Evolutionary conservation across 2,888 invertebrate species (phyloP).

Genomic region (Itoplectis maculator): DNA sequence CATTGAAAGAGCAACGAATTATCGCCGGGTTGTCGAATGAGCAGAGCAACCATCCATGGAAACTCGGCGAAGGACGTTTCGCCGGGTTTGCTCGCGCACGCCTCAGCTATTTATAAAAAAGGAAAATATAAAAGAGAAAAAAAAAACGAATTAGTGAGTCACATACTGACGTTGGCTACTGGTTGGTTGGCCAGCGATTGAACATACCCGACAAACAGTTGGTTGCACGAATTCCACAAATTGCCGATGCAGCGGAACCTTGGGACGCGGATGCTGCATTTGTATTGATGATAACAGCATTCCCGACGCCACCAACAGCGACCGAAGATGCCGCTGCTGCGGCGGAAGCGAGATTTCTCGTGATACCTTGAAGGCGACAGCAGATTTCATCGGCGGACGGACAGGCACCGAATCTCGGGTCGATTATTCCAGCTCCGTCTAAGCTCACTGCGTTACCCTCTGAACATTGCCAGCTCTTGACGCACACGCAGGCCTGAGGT

Average conservation of each 20-base stretch:
- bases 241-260: slow-evolving; percentile 14
- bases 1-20: slow-evolving; percentile 88
- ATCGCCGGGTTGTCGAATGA: slow-evolving; percentile 85
- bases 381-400: slow-evolving; percentile 80
- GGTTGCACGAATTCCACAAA: slow-evolving; percentile 75
- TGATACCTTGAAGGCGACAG: slow-evolving; percentile 73
- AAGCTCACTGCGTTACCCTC: slow-evolving; percentile 73
- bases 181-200: neutral
- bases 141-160: neutral
- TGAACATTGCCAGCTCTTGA: slow-evolving; percentile 74
- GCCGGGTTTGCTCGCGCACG: slow-evolving; percentile 85
- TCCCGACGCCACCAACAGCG: slow-evolving; percentile 9
- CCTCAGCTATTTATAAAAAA: slow-evolving; percentile 46
- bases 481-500: slow-evolving; percentile 78
- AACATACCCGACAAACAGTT: slow-evolving; percentile 73
- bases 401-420: slow-evolving; percentile 79
- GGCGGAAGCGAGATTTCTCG: slow-evolving; percentile 18
- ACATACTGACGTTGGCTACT: neutral
- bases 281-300: slow-evolving; percentile 54
- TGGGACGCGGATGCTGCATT: slow-evolving; percentile 46
- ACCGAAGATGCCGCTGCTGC: neutral
- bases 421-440: slow-evolving; percentile 77
- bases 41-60: slow-evolving; percentile 93
- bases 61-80: slow-evolving; percentile 92
- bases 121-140: slow-evolving; percentile 29